Base-by-base conservation (phyloP, 1,140 invertebrate species). In the Cylas formicarius region DNA sequence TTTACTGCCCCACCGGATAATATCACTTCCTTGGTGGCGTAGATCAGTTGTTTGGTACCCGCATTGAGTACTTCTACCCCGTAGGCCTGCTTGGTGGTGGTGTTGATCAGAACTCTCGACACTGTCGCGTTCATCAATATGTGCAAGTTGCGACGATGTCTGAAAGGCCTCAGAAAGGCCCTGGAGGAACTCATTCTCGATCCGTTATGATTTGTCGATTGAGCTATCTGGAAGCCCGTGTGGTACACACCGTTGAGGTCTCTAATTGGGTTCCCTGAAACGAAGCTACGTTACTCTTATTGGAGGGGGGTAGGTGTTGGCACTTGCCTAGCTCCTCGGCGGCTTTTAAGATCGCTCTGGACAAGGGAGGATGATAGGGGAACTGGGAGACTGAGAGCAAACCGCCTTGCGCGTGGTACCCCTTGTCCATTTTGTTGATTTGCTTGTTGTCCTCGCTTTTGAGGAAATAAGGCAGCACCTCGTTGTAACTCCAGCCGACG, bases 401-500 rank as follows among this genome's bases (percentile, higher is more conserved):
- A 1, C 87, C 87, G 2, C 86, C 86, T 0, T 78, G 75, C 0
- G 75, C 75, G 63, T 90, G 87, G 63, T 80, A 90, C 11, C 82
- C 81, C 14, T 72, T 69, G 57, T 87, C 85, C 68, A 87, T 80
- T 5, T 68, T 71, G 20, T 82, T 78, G 2, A 82, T 73, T 60
- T 90, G 80, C 40, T 77, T 72, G 65, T 90, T 89, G 58, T 90
- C 83, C 60, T 92, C 89, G 4, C 82, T 85, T 61, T 88, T 90
- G 22, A 86, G 73, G 65, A 93, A 93, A 66, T 83, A 92, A 0
- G 88, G 88, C 24, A 92, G 70, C 0, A 92, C 84, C 14, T 92
- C 86, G 21, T 87, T 77, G 64, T 88, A 97, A 13, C 82, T 80
- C 93, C 93, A 97, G 17, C 90, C 90, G 2, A 76, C 70, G 55